Base-by-base conservation (phyloP, 2,113 vertebrate species). In the Microcebus ravelobensis region DNA sequence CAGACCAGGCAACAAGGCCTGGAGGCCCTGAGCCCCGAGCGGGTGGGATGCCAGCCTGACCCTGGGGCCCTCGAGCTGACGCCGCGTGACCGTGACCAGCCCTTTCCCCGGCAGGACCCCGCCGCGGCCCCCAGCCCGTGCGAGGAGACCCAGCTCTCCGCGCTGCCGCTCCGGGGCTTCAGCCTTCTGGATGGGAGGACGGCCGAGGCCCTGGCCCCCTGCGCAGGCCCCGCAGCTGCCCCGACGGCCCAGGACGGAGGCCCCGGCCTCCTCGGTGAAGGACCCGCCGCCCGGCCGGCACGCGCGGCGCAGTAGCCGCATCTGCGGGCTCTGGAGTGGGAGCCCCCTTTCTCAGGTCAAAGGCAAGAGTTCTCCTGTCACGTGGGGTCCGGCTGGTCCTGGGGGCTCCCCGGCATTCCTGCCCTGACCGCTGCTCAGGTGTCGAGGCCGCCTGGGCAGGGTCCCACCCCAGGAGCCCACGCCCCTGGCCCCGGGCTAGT, bases 291-390 rank as follows among this genome's bases (percentile, higher is more conserved):
- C 42, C 91, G 36, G 82, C 77, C 65, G 13, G 63, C 80, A 67
- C 1, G 0, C 81, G 77, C 0, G 0, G 55, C 85, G 36, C 96
- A 70, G 42, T 93, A 97, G 90, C 74, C 18, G 81, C 6, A 61
- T 71, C 74, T 21, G 76, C 71, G 36, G 36, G 81, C 68, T 90
- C 61, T 25, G 15, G 97, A 97, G 95, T 91, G 79, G 95, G 98
- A 98, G 14, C 7, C 97, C 98, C 98, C 98, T 96, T 99, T 99
- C 99, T 99, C 99, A 99, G 99, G 99, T 99, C 98, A 98, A 99
- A 98, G 98, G 85, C 98, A 98, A 98, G 98, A 98, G 98, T 98
- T 98, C 96, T 98, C 97, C 59, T 8, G 92, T 98, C 96, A 17
- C 82, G 87, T 87, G 91, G 91, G 89, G 65, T 65, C 27, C 11